These are phyloP conservation scores for Bucco capensis DNA, from an alignment of 2,113 vertebrate species.

Conservation along the genomic window DNA sequence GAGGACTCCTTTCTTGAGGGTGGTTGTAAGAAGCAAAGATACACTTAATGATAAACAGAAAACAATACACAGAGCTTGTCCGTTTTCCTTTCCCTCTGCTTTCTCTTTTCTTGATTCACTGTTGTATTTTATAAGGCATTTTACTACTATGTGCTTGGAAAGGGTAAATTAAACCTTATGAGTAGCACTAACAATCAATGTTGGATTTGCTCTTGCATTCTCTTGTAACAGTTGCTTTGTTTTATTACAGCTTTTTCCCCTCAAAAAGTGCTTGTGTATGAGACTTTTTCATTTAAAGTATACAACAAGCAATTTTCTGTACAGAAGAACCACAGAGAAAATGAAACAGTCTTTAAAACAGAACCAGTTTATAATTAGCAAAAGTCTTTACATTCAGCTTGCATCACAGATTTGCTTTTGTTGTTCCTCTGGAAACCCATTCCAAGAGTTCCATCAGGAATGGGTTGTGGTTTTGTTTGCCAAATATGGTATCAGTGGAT, in stretches of 20 bases:
- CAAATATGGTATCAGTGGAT: not conserved
- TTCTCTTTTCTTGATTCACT: not conserved
- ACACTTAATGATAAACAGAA: not conserved
- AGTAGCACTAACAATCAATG: not conserved
- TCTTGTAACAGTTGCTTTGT: not conserved
- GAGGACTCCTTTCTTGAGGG: not conserved
- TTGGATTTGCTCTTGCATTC: not conserved
- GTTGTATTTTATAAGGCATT: not conserved
- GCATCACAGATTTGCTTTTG: not conserved
- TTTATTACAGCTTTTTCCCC: not conserved
- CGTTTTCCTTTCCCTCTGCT: not conserved
- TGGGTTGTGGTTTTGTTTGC: not conserved
- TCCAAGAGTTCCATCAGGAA: not conserved
- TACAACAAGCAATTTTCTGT: not conserved
- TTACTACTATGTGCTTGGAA: not conserved
- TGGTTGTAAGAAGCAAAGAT: not conserved
- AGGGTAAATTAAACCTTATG: not conserved
- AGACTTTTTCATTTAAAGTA: not conserved
- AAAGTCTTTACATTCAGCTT: not conserved
- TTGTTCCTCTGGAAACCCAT: not conserved
- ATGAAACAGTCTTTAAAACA: not conserved
- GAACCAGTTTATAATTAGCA: conserved; percentile 19
- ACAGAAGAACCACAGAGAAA: not conserved
- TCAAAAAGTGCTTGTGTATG: not conserved
- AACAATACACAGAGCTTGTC: not conserved